Conservation (phyloP, 2,797 vertebrate genomes). For the Clarias platycephalus region DNA sequence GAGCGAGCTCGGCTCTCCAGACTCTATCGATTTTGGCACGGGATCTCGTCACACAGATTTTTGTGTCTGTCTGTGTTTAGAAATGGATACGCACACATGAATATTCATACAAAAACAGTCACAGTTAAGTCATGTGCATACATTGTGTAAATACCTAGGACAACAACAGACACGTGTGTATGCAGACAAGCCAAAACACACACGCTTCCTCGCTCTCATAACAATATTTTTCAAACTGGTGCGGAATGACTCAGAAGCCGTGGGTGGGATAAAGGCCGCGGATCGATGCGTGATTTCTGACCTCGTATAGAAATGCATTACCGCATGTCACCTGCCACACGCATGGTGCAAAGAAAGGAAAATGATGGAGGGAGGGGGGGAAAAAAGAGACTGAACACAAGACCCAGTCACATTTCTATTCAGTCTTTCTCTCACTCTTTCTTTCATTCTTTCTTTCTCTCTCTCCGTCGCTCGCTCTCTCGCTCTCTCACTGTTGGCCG, state of each 20-base stretch:
- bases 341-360: slow-evolving; percentile 27
- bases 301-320: slow-evolving; percentile 57
- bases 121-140: slow-evolving; percentile 11
- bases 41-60: slow-evolving; percentile 52
- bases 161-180: not conserved
- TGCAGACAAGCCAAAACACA: slow-evolving; percentile 12
- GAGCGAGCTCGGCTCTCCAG: slow-evolving; percentile 53
- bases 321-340: slow-evolving; percentile 33
- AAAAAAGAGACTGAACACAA: slow-evolving; percentile 10
- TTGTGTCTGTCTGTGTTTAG: slow-evolving; percentile 6
- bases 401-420: slow-evolving; percentile 24
- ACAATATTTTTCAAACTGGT: slow-evolving; percentile 55
- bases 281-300: slow-evolving; percentile 75
- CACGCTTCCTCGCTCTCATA: not conserved
- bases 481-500: slow-evolving; percentile 29
- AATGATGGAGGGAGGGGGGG: not conserved
- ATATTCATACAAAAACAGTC: slow-evolving; percentile 46
- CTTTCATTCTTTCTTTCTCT: not conserved
- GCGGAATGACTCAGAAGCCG: slow-evolving; percentile 60
- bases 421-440: slow-evolving; percentile 6
- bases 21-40: slow-evolving; percentile 75
- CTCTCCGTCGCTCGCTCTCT: not conserved
- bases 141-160: slow-evolving; percentile 21
- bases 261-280: slow-evolving; percentile 70
- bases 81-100: slow-evolving; percentile 26